Percentiles rank a stretch among this genome's conserved stretches.
Conservation (phyloP, 2,113 vertebrate genomes). For the Eleginops maclovinus region DNA sequence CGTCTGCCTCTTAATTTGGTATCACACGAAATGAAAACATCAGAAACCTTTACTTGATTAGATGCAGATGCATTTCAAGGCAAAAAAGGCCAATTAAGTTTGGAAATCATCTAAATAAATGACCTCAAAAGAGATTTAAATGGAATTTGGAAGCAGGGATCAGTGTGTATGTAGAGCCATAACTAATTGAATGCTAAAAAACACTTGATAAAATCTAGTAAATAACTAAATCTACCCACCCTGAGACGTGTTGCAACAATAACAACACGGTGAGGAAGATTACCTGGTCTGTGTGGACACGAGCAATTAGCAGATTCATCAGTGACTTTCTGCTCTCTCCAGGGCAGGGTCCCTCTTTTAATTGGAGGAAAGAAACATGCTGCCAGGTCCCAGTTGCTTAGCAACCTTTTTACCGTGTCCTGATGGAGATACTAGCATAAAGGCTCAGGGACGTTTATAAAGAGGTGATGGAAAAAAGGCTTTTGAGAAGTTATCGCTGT, state of each 20-base stretch:
- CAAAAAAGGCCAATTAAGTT: too few species aligned
- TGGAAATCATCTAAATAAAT: neutral
- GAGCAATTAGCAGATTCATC: constrained; percentile 61
- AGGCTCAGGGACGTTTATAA: constrained; percentile 54
- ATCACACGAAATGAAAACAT: neutral
- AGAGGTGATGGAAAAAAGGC: constrained; percentile 54
- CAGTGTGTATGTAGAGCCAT: neutral
- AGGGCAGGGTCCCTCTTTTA: constrained; percentile 55
- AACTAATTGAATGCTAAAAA: neutral
- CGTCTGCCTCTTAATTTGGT: neutral
- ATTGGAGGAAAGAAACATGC: constrained; percentile 57
- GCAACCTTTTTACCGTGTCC: constrained; percentile 73
- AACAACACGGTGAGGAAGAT: constrained; percentile 22
- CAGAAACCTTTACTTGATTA: neutral
- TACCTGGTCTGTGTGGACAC: constrained; percentile 42
- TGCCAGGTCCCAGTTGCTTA: constrained; percentile 77
- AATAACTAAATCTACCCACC: neutral
- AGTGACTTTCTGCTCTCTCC: constrained; percentile 42
- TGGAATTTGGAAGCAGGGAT: neutral
- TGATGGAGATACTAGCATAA: constrained; percentile 27
- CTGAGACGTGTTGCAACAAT: neutral
- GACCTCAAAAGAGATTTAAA: neutral
- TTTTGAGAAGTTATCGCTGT: neutral
- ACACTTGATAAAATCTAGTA: neutral
- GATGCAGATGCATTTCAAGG: too few species aligned